phyloP scores from a whole-genome alignment of 2,113 vertebrate genomes.

The Salminus brasiliensis region DNA sequence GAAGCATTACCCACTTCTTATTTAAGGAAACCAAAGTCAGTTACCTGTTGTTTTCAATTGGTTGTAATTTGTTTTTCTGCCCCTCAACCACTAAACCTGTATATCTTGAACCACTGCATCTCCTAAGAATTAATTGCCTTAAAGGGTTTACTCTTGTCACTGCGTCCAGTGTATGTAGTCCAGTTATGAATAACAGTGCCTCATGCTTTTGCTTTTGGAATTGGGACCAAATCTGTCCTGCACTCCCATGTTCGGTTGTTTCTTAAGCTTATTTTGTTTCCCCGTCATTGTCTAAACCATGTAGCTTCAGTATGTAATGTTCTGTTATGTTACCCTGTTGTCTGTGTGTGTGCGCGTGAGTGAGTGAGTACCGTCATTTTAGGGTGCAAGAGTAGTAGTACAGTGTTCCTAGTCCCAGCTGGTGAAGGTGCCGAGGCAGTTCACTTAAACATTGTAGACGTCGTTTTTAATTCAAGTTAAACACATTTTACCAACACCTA shows the following conservation, averaged over 20 bases:
- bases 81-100: not conserved
- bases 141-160: not conserved
- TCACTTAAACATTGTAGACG: not conserved
- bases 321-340: not conserved
- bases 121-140: conserved; percentile 18
- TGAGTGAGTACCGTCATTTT: not conserved
- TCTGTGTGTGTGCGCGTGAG: too few species aligned
- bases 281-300: not conserved
- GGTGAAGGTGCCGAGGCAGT: not conserved
- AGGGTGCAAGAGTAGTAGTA: not conserved
- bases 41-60: not conserved
- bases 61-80: not conserved
- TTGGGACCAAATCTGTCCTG: conserved; percentile 44
- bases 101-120: conserved; percentile 1
- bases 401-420: not conserved
- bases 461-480: not conserved
- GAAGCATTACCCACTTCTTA: conserved; percentile 3
- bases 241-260: not conserved
- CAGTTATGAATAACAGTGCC: not conserved
- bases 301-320: conserved; percentile 11
- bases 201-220: conserved; percentile 26
- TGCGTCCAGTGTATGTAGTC: not conserved
- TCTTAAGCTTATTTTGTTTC: not conserved
- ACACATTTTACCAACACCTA: not conserved
- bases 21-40: conserved; percentile 14